phyloP scores from a whole-genome alignment of 1,140 invertebrate genomes.

The Rhynchophorus ferrugineus region DNA sequence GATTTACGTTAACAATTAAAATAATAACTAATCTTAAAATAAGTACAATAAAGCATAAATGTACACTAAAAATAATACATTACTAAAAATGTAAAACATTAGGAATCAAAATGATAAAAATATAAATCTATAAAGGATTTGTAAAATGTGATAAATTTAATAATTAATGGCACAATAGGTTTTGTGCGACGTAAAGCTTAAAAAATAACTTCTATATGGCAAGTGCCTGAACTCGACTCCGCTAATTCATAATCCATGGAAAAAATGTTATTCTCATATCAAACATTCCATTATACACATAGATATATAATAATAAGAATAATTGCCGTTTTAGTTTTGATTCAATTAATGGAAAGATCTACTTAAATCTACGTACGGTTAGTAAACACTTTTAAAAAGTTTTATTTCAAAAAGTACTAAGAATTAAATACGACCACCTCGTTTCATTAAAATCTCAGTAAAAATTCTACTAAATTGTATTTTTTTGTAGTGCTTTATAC shows the following conservation, averaged over 20 bases:
- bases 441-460: neutral
- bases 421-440: no score
- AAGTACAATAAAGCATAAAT: slow-evolving; percentile 1
- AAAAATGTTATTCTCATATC: no score
- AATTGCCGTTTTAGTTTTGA: no score
- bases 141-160: neutral
- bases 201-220: slow-evolving; percentile 13
- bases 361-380: neutral
- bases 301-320: no score
- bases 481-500: no score
- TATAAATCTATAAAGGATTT: slow-evolving; percentile 1
- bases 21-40: slow-evolving; percentile 3
- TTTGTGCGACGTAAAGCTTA: slow-evolving; percentile 11
- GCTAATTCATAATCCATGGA: no score
- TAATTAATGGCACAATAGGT: slow-evolving; percentile 12
- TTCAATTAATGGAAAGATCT: neutral
- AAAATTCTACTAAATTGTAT: neutral
- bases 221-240: neutral
- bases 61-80: slow-evolving; percentile 4
- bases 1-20: neutral
- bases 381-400: neutral
- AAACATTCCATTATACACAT: no score
- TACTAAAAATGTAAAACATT: slow-evolving; percentile 1
- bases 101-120: slow-evolving; percentile 5
- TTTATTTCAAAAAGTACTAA: no score